These are phyloP conservation scores for Epizoanthus stellaris DNA, from an alignment of 92 coral and sea anemone genomes.

Conservation along the genomic window DNA sequence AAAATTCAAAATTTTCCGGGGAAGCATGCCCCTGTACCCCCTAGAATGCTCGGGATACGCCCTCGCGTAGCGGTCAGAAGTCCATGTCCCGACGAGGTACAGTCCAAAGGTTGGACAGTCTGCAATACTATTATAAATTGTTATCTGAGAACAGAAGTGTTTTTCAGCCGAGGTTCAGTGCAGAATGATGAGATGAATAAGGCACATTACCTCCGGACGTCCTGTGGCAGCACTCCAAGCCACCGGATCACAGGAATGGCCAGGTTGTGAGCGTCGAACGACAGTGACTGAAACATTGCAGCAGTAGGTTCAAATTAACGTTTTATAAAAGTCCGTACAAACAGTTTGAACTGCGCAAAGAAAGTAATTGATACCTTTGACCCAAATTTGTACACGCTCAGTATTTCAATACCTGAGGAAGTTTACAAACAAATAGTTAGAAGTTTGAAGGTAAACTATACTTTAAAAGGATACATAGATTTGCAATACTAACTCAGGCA, in stretches of 20 bases:
- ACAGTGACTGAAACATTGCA: constrained; percentile 65
- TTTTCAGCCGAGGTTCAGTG: too few species aligned
- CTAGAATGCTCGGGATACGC: too few species aligned
- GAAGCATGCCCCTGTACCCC: too few species aligned
- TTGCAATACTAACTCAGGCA: background rate
- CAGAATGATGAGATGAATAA: background rate
- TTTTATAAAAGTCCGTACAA: background rate
- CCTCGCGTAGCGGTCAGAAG: too few species aligned
- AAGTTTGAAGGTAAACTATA: background rate
- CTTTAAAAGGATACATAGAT: background rate
- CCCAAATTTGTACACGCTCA: constrained; percentile 94
- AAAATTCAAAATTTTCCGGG: too few species aligned
- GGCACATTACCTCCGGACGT: constrained; percentile 75
- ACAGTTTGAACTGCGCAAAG: background rate
- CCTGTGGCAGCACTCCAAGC: constrained; percentile 96
- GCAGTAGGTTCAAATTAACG: background rate
- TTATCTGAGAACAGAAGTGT: too few species aligned
- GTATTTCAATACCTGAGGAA: constrained; percentile 87
- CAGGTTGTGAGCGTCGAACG: constrained; percentile 86
- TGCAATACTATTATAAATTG: too few species aligned
- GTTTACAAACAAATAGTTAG: background rate
- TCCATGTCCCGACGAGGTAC: too few species aligned
- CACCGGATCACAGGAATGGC: constrained; percentile 86
- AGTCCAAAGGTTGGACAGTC: too few species aligned
- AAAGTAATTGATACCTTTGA: constrained; percentile 70